These are phyloP conservation scores for Petrocephalus zakoni DNA, from an alignment of 2,113 vertebrate genomes.

Conservation along the genomic window DNA sequence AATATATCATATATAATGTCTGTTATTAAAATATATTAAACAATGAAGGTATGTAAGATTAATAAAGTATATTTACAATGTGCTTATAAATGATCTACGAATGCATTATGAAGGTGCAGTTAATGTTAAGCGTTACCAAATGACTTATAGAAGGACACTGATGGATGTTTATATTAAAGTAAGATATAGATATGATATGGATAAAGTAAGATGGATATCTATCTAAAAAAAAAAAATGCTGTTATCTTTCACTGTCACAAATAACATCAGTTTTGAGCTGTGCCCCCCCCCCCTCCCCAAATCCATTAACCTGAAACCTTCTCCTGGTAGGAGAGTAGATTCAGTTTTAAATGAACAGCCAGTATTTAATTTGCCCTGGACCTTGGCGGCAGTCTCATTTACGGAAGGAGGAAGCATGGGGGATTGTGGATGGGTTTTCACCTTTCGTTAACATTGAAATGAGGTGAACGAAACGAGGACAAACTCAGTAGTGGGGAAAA, in stretches of 20 bases:
- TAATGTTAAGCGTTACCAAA: neutral
- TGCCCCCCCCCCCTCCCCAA: neutral
- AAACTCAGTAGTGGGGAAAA: neutral
- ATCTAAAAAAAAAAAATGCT: neutral
- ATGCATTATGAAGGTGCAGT: neutral
- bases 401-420: neutral
- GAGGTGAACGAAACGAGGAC: slow-evolving; percentile 12
- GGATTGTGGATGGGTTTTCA: neutral
- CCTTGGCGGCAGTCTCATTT: neutral
- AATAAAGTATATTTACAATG: neutral
- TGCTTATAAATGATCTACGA: neutral
- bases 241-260: slow-evolving; percentile 12
- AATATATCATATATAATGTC: neutral
- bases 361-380: slow-evolving; percentile 16
- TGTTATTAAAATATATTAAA: neutral
- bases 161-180: neutral
- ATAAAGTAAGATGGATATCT: neutral
- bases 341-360: neutral
- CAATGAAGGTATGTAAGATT: neutral
- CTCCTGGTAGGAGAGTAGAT: neutral
- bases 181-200: neutral
- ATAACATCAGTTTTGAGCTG: neutral
- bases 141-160: neutral
- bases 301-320: slow-evolving; percentile 14
- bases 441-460: slow-evolving; percentile 17